Conservation (phyloP, 2,113 vertebrate genomes). For the Callorhinus ursinus region DNA sequence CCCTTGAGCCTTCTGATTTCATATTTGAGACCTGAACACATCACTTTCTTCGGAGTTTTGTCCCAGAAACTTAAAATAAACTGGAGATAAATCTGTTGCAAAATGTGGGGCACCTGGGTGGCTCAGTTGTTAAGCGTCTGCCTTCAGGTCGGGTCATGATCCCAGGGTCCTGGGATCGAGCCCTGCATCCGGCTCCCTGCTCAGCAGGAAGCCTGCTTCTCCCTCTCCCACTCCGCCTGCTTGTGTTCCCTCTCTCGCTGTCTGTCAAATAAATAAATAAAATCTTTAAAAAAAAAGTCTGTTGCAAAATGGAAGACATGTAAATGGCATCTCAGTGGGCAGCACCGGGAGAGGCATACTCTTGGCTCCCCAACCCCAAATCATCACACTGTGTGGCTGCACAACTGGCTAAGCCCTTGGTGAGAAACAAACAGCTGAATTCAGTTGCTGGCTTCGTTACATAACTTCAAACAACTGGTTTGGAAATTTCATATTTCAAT, state of each 20-base stretch:
- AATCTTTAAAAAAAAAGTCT: not conserved
- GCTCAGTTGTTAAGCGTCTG: no score
- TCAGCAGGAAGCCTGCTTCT: no score
- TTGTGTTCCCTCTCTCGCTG: no score
- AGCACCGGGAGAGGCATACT: not conserved
- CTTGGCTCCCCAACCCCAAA: not conserved
- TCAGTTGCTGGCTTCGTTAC: not conserved
- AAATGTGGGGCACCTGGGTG: not conserved
- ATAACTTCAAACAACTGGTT: not conserved
- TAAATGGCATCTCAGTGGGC: not conserved
- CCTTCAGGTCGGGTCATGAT: no score
- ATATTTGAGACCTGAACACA: not conserved
- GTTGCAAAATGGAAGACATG: not conserved
- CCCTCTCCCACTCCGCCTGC: no score
- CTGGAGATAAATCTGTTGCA: not conserved
- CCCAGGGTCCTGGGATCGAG: no score
- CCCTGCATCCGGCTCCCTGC: no score
- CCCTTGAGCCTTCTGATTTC: not conserved
- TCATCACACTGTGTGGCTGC: not conserved
- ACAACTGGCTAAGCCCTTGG: not conserved
- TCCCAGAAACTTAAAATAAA: not conserved
- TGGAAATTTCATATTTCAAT: constrained; percentile 49
- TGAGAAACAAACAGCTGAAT: not conserved
- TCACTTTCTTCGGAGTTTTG: not conserved
- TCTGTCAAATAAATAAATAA: no score